Evolutionary conservation across 1,140 invertebrate species (phyloP), one percentile per base, ranked within the genome.

Genomic region (Diabrotica undecimpunctata): DNA sequence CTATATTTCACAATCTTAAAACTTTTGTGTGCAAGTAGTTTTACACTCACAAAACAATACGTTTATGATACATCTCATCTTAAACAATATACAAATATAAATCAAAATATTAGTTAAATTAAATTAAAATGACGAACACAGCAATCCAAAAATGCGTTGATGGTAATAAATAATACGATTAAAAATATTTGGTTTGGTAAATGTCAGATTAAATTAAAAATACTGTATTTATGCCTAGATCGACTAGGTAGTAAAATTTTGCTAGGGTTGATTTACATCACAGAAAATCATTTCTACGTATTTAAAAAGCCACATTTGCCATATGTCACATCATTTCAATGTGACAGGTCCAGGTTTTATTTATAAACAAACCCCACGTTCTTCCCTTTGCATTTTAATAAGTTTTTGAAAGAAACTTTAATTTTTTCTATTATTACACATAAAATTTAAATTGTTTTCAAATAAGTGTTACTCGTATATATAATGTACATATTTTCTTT

Each of bases 31-130:
- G 25, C 25, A 25, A 25, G 25, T 4, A 25, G 25, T 25, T 25
- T 25, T 1, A 25, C 25, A 25, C 25, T 25, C 25, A 25, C 25
- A 8, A 46, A 11, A 55, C 5, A 6, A 55, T 55, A 55, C 54
- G 54, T 55, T 55, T 55, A 36, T 55, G 54, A 25, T 36, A 55
- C 54, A 55, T 55, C 54, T 55, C 54, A 13, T 55, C 8, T 10
- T 10, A 46, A 46, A 46, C 3, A 46, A 46, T 46, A n/a, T n/a
- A n/a, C n/a, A 6, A 46, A 46, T 46, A 10, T 5, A 46, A 46
- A 10, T 46, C n/a, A 8, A 46, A 46, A 3, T 6, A 46, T 10
- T 46, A 46, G n/a, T 46, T 46, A 46, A n/a, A 46, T 46, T 10
- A 46, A 46, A 46, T 3, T 46, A 46, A 6, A 46, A 46, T 46